A percentile compares a stretch with the other conserved stretches of the same genome.
These are phyloP conservation scores for Salarias fasciatus DNA, from an alignment of 2,797 vertebrate species.

Conservation along the genomic window DNA sequence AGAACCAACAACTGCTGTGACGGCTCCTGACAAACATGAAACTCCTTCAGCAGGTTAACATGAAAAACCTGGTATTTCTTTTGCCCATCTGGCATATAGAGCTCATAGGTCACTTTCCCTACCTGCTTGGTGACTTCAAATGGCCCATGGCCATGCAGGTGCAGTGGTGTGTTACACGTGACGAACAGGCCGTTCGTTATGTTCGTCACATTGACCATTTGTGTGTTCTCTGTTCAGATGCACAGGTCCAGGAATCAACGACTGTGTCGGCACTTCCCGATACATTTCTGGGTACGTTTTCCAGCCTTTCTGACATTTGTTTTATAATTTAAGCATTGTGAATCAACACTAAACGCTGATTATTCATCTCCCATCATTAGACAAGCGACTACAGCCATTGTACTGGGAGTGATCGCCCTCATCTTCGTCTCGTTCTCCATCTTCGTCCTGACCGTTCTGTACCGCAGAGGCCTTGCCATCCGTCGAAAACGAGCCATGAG, in stretches of 20 bases:
- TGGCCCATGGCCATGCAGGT: too few species aligned
- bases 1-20: too few species aligned
- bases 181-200: too few species aligned
- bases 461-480: slow-evolving; percentile 89
- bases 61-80: too few species aligned
- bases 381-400: slow-evolving; percentile 80
- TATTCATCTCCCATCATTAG: slow-evolving; percentile 58
- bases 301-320: not conserved
- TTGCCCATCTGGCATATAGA: too few species aligned
- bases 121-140: too few species aligned
- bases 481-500: slow-evolving; percentile 94
- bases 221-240: slow-evolving; percentile 60
- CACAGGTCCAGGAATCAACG: slow-evolving; percentile 53
- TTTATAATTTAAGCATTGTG: not conserved
- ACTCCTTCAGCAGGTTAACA: too few species aligned
- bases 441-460: slow-evolving; percentile 85
- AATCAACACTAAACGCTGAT: slow-evolving; percentile 3
- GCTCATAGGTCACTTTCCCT: too few species aligned
- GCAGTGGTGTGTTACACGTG: too few species aligned
- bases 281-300: slow-evolving; percentile 53
- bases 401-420: slow-evolving; percentile 81
- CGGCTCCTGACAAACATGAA: too few species aligned
- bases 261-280: slow-evolving; percentile 43
- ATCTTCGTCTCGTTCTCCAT: slow-evolving; percentile 80
- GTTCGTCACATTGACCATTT: not conserved